Base-by-base conservation (phyloP, 2,797 vertebrate genomes). In the Hydrocynus forskahlii region DNA sequence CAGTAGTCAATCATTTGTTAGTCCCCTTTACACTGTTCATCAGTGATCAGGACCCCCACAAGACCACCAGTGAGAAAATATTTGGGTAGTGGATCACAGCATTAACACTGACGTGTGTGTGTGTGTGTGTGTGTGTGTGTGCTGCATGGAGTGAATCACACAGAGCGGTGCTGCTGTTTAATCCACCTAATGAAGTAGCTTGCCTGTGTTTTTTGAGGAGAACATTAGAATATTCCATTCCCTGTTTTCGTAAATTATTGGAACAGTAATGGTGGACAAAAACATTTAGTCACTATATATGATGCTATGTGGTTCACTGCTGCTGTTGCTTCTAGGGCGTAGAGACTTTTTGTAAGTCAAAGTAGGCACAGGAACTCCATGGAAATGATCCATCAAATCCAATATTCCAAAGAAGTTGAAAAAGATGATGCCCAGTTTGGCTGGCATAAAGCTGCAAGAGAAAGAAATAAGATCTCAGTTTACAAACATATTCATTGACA, bases 351-450 rank as follows among this genome's bases (percentile, higher is more conserved):
- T 87, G 67, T 80, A 87, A 40, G 48, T 71, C 35, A 60, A 9
- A 10, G 68, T 17, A 9, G 83, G 74, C 16, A 83, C 70, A 43
- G 70, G 85, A 10, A 75, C 71, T 3, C 85, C 85, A 64, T 80
- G 77, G 40, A 85, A 87, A 9, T 83, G 59, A 68, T 87, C 81
- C 86, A 88, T 88, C 43, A 86, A 59, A 64, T 87, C 78, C 81
- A 85, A 43, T 29, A 85, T 86, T 63, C 83, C 83, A 63, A 86
- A 84, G 50, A 87, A 87, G 79, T 87, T 87, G 13, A 84, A 48
- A 73, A 86, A 86, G 75, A 86, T 83, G 68, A 86, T 86, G 16
- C 82, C 80, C 29, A 87, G 71, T 81, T 86, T 87, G 35, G 83
- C 83, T 69, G 87, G 84, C 79, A 84, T 75, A 63, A 88, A 59